These are phyloP conservation scores for Andrena camellia DNA, from an alignment of 2,888 invertebrate species.

Conservation along the genomic window DNA sequence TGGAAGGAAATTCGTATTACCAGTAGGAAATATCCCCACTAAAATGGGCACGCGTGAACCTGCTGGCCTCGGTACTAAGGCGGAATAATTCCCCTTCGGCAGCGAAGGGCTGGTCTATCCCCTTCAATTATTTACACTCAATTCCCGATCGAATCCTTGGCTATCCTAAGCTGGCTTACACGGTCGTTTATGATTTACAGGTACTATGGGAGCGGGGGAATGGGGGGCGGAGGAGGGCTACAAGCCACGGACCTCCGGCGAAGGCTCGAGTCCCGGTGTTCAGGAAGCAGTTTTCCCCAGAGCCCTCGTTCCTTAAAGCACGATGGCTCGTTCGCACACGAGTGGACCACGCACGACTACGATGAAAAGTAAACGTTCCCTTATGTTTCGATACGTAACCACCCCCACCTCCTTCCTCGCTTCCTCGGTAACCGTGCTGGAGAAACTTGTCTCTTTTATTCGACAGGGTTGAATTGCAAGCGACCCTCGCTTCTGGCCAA, in stretches of 20 bases:
- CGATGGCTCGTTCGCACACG: conserved; percentile 66
- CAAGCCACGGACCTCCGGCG: conserved; percentile 85
- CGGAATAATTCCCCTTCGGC: neutral
- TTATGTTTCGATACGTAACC: neutral
- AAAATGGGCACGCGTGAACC: neutral
- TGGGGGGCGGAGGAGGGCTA: conserved; percentile 85
- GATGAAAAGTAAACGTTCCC: conserved; percentile 74
- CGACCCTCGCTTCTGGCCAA: conserved; percentile 80
- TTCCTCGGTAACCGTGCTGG: too few relatives aligned
- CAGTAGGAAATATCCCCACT: too few relatives aligned
- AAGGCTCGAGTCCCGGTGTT: conserved; percentile 80
- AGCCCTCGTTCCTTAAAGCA: conserved; percentile 70
- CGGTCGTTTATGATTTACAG: conserved; percentile 69
- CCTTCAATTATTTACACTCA: conserved; percentile 14
- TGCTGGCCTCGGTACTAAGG: neutral
- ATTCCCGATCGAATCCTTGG: neutral
- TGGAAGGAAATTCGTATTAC: neutral
- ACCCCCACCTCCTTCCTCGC: too few relatives aligned
- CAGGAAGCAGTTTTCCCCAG: conserved; percentile 73
- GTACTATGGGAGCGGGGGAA: conserved; percentile 85
- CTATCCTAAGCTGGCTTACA: neutral
- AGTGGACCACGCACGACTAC: conserved; percentile 62
- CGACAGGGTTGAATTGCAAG: conserved; percentile 69
- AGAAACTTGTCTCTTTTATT: too few relatives aligned
- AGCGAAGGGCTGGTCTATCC: neutral